Percentiles rank a stretch among this genome's conserved stretches.
Conservation (phyloP, 2,888 invertebrate species). For the Cheilosia vernalis region DNA sequence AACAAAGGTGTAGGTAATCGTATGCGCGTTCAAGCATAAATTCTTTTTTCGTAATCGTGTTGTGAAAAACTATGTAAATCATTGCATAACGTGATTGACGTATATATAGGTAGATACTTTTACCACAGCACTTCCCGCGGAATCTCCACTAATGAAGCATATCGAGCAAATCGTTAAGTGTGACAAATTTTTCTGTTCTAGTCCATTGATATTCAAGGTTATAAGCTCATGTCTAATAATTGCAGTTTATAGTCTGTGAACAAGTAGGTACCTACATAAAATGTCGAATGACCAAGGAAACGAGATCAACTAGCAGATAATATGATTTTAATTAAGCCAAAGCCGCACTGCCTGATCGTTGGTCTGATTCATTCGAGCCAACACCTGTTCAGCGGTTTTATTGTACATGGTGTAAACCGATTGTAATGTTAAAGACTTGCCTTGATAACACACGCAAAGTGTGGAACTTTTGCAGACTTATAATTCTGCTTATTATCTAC, state of each 20-base stretch:
- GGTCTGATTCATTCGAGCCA: conserved; percentile 31
- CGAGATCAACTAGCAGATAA: conserved; percentile 29
- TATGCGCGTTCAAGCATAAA: neutral
- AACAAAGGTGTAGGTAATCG: neutral
- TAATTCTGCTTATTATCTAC: neutral
- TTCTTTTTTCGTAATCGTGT: neutral
- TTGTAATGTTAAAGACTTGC: neutral
- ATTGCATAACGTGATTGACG: conserved; percentile 27
- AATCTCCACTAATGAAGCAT: conserved; percentile 10
- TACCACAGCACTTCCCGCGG: neutral
- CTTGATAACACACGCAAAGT: conserved; percentile 7
- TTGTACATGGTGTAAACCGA: neutral
- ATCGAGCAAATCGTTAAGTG: neutral
- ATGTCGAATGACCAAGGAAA: conserved; percentile 18
- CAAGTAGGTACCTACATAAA: neutral
- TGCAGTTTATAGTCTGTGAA: neutral
- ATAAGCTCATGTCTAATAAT: neutral
- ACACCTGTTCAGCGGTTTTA: conserved; percentile 25
- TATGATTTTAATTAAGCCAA: conserved; percentile 26
- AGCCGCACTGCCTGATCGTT: conserved; percentile 1
- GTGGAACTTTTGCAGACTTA: neutral
- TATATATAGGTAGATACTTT: neutral
- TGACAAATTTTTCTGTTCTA: neutral
- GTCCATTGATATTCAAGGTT: conserved; percentile 18
- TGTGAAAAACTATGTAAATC: neutral